Percentiles rank a stretch among this genome's conserved stretches.
Evolutionary conservation across 2,797 vertebrate species (phyloP).

Genomic region (Urosaurus nigricauda): DNA sequence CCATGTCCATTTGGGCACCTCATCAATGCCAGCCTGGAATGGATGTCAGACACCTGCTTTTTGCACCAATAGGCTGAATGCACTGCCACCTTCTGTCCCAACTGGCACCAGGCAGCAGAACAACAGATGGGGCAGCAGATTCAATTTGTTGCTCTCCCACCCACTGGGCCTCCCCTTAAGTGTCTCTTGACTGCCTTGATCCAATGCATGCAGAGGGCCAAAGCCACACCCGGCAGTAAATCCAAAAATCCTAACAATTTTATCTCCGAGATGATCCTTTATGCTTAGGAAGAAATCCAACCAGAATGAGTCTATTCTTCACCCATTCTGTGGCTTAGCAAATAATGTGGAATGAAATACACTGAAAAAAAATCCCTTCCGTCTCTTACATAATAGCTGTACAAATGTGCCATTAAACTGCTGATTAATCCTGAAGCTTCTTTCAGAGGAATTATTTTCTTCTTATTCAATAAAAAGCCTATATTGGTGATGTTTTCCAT

Average conservation of each 20-base stretch:
- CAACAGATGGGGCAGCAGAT: background rate
- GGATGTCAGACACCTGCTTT: background rate
- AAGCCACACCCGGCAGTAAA: background rate
- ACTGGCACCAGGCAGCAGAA: background rate
- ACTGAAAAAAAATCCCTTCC: background rate
- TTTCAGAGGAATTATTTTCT: slow-evolving; percentile 27
- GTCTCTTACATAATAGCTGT: slow-evolving; percentile 10
- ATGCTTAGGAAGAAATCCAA: background rate
- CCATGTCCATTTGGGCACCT: background rate
- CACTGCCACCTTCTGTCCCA: background rate
- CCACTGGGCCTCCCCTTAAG: background rate
- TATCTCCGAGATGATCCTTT: too few species aligned
- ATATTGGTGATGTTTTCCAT: slow-evolving; percentile 11
- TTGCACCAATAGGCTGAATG: background rate
- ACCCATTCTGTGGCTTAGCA: background rate
- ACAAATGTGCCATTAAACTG: background rate
- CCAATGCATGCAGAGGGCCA: too few species aligned
- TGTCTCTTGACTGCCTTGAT: background rate
- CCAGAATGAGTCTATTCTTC: too few species aligned
- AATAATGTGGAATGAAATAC: background rate
- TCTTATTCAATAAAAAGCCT: background rate
- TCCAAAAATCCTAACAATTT: background rate
- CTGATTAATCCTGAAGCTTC: slow-evolving; percentile 17
- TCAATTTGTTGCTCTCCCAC: too few species aligned
- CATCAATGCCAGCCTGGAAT: background rate